Evolutionary conservation across 2,113 vertebrate species (phyloP).

Genomic region (Myrmecobius fasciatus): DNA sequence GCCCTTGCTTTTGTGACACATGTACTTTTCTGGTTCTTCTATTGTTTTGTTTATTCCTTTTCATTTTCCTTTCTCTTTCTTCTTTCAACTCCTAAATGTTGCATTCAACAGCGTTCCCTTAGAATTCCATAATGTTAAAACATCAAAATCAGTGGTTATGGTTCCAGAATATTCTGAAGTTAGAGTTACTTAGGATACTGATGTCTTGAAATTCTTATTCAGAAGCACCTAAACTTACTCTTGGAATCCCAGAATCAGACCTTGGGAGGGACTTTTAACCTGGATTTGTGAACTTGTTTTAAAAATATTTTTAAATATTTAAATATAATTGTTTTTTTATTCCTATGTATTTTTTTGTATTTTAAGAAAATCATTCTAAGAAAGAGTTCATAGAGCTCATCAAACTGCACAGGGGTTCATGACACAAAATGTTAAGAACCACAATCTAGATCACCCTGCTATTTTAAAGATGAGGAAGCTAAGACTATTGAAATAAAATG

Average conservation of each 20-base stretch:
- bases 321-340: neutral
- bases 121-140: neutral
- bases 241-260: neutral
- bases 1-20: neutral
- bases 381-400: neutral
- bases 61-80: neutral
- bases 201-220: neutral
- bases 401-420: neutral
- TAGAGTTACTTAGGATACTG: neutral
- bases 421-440: neutral
- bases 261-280: neutral
- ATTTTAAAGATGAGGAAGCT: neutral
- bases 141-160: neutral
- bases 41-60: neutral
- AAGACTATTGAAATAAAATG: neutral
- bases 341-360: neutral
- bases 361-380: neutral
- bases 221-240: neutral
- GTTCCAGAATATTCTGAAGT: neutral
- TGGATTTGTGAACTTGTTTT: neutral
- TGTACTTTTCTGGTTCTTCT: neutral
- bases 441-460: neutral
- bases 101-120: neutral
- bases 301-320: neutral
- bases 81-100: neutral